Evolutionary conservation across 2,797 vertebrate genomes (phyloP).

Genomic region (Characodon lateralis): DNA sequence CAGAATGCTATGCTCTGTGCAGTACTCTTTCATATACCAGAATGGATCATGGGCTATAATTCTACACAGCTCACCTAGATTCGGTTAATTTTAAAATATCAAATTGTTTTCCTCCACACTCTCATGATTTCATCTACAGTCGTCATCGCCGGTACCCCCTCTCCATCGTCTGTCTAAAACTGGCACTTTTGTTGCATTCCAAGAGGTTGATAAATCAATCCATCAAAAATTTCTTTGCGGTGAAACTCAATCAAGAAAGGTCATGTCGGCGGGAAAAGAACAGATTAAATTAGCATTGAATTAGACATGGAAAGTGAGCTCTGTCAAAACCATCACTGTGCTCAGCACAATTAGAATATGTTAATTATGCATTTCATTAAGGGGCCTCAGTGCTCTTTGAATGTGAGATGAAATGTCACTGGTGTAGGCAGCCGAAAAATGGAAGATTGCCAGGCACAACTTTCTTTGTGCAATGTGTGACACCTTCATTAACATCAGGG

Average conservation of each 20-base stretch:
- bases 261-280: constrained; percentile 99
- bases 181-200: constrained; percentile 97
- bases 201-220: constrained; percentile 99
- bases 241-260: constrained; percentile 99
- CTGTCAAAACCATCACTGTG: constrained; percentile 99
- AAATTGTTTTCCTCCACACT: constrained; percentile 68
- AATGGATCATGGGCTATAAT: constrained; percentile 59
- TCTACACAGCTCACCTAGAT: constrained; percentile 63
- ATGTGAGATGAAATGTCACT: constrained; percentile 99
- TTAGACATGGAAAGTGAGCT: constrained; percentile 99
- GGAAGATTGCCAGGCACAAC: constrained; percentile 99
- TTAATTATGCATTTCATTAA: constrained; percentile 99
- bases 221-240: constrained; percentile 99
- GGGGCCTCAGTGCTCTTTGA: constrained; percentile 96
- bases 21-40: constrained; percentile 55
- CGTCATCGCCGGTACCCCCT: constrained; percentile 31
- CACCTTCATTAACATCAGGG: constrained; percentile 99
- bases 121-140: constrained; percentile 63
- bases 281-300: constrained; percentile 99
- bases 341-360: constrained; percentile 99
- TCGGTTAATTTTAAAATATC: constrained; percentile 70
- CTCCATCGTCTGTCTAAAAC: constrained; percentile 80
- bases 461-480: constrained; percentile 99
- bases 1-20: constrained; percentile 49
- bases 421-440: constrained; percentile 99